Evolutionary conservation across 2,888 invertebrate species (phyloP).

Genomic region (Liposcelis brunnea): DNA sequence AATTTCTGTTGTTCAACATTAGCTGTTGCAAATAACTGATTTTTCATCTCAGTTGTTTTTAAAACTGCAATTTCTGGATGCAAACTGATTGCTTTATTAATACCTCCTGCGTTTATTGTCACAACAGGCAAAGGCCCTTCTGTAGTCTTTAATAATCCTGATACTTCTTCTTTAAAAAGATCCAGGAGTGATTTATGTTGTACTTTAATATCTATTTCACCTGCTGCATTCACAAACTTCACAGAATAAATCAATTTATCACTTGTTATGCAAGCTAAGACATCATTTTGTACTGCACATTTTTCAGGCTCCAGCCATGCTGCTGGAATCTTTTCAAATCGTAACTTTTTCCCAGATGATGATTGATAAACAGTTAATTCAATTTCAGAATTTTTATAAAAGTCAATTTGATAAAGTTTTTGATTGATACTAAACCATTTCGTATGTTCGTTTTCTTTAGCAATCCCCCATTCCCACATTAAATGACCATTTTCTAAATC

Average conservation of each 20-base stretch:
- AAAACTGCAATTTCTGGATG: slow-evolving; percentile 22
- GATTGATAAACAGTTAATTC: too few relatives aligned
- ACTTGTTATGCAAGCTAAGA: slow-evolving; percentile 2
- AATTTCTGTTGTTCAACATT: slow-evolving; percentile 26
- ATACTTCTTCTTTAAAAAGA: too few relatives aligned
- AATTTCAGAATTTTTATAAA: too few relatives aligned
- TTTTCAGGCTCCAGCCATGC: too few relatives aligned
- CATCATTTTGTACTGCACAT: background rate
- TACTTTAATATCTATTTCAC: too few relatives aligned
- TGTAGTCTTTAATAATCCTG: background rate
- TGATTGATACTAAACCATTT: too few relatives aligned
- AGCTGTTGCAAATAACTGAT: slow-evolving; percentile 27
- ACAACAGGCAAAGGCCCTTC: background rate
- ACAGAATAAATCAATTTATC: slow-evolving; percentile 3
- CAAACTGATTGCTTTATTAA: background rate
- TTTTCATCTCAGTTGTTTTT: slow-evolving; percentile 11
- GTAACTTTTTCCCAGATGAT: too few relatives aligned
- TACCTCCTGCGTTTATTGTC: background rate
- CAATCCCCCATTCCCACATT: slow-evolving; percentile 48
- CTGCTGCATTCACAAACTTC: too few relatives aligned
- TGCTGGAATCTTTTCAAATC: too few relatives aligned
- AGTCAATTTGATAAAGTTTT: too few relatives aligned
- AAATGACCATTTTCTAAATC: slow-evolving; percentile 53
- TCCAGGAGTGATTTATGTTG: too few relatives aligned
- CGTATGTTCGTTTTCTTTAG: too few relatives aligned